Base-by-base conservation (phyloP, 2,888 invertebrate species). In the Drosophila nigricruria region DNA sequence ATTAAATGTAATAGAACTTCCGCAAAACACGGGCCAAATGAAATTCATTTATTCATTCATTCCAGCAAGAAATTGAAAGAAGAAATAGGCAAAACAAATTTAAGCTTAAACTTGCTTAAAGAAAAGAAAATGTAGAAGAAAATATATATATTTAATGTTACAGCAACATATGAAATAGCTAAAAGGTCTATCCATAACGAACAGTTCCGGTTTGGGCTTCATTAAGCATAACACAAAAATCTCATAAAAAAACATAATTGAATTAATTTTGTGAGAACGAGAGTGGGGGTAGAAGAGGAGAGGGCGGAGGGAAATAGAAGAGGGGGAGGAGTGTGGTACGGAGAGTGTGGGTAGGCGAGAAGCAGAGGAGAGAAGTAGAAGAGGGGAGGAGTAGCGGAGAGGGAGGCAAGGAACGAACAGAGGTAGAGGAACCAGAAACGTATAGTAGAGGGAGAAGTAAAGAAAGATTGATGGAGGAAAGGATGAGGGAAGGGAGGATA, bases 221-320 rank as follows among this genome's bases (percentile, higher is more conserved):
- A 36, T 34, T 64, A 47, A 18, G 45, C 47, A 34, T 12, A 30
- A 25, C 43, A 47, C 32, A 64, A 25, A 54, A 53, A 34, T 50
- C 23, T 52, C 52, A 63, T 60, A 66, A 71, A 65, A 47, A 49
- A 52, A 30, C 66, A 76, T 75, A 67, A 76, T 71, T 76, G 32
- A 75, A 75, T 75, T 66, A 76, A 63, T 60, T 52, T 62, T 20
- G 40, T 47, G 36, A 36, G 10, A 45, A 38, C 10, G 5, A 20
- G 42, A 20, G 42, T 20, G 12, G 1, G 30, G 18, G 49, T 2
- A 10, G 12, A 30, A 5, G 3, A n/a, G 5, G 27, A 45, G 45
- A 43, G 4, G 20, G 10, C n/a, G n/a, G n/a, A n/a, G n/a, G n/a
- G n/a, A n/a, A n/a, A n/a, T n/a, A n/a, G 40, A 4, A 23, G 43